Percentiles rank a stretch among this genome's conserved stretches.
These are phyloP conservation scores for Melinopterus prodromus DNA, from an alignment of 2,888 invertebrate species.

Conservation along the genomic window DNA sequence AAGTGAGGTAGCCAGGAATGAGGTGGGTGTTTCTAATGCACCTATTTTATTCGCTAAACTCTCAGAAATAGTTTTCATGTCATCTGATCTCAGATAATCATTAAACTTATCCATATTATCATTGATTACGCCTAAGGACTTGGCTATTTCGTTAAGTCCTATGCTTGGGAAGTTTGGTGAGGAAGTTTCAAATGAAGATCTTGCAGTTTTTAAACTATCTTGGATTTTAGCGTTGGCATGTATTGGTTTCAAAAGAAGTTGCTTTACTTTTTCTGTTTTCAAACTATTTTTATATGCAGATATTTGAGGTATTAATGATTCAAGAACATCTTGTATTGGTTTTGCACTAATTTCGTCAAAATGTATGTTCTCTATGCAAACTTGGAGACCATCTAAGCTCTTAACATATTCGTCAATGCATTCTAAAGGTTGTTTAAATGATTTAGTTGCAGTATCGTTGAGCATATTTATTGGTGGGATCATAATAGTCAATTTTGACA, in stretches of 20 bases:
- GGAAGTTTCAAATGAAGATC: constrained; percentile 12
- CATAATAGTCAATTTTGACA: background rate
- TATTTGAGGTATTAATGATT: background rate
- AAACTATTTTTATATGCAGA: background rate
- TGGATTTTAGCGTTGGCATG: background rate
- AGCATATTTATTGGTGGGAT: background rate
- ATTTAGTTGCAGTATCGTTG: background rate
- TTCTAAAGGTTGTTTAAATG: background rate
- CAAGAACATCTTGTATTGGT: background rate
- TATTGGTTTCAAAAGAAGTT: background rate
- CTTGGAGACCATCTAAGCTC: background rate
- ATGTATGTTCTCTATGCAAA: background rate
- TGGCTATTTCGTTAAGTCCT: constrained; percentile 14
- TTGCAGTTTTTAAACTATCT: background rate
- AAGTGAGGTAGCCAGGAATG: constrained; percentile 6
- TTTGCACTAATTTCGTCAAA: background rate
- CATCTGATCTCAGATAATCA: constrained; percentile 15
- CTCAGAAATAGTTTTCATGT: background rate
- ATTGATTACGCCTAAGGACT: background rate
- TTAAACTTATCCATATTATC: background rate
- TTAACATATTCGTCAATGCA: background rate
- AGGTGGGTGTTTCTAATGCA: background rate
- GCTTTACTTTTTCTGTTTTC: background rate
- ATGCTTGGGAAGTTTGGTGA: constrained; percentile 1
- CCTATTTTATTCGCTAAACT: constrained; percentile 5